Base-by-base conservation (phyloP, 2,888 invertebrate genomes). In the Galeopsomyia nigrocyanea region DNA sequence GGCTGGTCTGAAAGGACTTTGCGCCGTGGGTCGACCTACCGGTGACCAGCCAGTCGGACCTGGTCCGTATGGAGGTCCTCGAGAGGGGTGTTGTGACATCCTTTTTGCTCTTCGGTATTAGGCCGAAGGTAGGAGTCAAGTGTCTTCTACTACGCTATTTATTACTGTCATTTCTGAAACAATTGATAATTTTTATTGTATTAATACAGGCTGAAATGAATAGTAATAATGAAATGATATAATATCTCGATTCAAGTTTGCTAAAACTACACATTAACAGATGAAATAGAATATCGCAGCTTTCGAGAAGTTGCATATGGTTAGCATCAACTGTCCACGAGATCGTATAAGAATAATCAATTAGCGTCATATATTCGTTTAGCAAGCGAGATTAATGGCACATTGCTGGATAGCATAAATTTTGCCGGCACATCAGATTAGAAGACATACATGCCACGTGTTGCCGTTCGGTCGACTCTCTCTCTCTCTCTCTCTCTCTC, bases 1-100 rank as follows among this genome's bases (percentile, higher is more conserved):
- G 16, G 92, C 91, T 47, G 94, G 92, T 49, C 93, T 91, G 86
- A 91, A 94, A 80, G 92, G 90, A 76, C 91, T 90, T 2, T 89
- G 88, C 55, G 90, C 89, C 63, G 92, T 91, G 88, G 83, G 87
- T 87, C 82, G 88, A 87, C 83, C 87, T 21, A 72, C 63, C 49
- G 79, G 76, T 55, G 78, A 88, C 89, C 78, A 77, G n/a, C 74
- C 76, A n/a, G 72, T 72, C 16, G 77, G 75, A 21, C 53, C 53
- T n/a, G n/a, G n/a, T 61, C 73, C 75, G 58, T 68, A 75, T n/a
- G 55, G 68, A 39, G 39, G 39, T 39, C 78, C 78, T 58, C 78
- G 75, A 19, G 79, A 74, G 14, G 82, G 83, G 57, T 80, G 83
- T 73, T 85, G 84, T 74, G 85, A 84, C 85, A 85, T 85, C 73